Conservation (phyloP, 1,140 invertebrate genomes). For the Diploscapter pachys region DNA sequence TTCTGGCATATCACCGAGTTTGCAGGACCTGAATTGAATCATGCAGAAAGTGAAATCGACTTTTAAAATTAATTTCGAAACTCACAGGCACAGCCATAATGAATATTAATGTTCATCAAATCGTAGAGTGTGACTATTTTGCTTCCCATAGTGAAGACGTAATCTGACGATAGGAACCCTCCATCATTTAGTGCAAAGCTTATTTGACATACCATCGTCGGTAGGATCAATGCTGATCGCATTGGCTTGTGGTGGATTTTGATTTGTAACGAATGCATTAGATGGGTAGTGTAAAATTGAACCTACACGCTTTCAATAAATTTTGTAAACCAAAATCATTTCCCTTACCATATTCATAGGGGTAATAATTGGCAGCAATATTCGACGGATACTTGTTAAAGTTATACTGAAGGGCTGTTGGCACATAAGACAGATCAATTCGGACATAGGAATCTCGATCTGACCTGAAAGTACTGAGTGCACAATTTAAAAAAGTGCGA, state of each 20-base stretch:
- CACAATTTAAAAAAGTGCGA: neutral
- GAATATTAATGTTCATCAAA: conserved; percentile 8
- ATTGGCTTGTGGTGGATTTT: neutral
- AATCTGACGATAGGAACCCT: neutral
- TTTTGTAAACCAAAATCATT: neutral
- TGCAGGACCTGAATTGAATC: neutral
- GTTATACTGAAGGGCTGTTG: neutral
- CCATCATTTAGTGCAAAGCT: too few species aligned
- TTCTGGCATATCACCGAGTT: conserved; percentile 7
- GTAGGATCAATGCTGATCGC: conserved; percentile 1
- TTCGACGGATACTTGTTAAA: conserved; percentile 7
- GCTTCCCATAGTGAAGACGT: conserved; percentile 4
- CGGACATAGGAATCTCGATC: conserved; percentile 15
- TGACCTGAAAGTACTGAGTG: neutral
- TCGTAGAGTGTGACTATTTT: conserved; percentile 2
- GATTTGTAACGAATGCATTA: neutral
- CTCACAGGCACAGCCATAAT: conserved; percentile 14
- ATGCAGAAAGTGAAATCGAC: neutral
- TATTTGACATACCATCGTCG: neutral
- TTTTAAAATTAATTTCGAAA: neutral
- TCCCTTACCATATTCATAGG: conserved; percentile 22
- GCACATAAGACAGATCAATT: neutral
- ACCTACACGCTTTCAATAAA: neutral
- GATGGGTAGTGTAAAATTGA: neutral
- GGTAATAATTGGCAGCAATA: neutral